Evolutionary conservation across 2,113 vertebrate species (phyloP).

Genomic region (Tapirus terrestris): DNA sequence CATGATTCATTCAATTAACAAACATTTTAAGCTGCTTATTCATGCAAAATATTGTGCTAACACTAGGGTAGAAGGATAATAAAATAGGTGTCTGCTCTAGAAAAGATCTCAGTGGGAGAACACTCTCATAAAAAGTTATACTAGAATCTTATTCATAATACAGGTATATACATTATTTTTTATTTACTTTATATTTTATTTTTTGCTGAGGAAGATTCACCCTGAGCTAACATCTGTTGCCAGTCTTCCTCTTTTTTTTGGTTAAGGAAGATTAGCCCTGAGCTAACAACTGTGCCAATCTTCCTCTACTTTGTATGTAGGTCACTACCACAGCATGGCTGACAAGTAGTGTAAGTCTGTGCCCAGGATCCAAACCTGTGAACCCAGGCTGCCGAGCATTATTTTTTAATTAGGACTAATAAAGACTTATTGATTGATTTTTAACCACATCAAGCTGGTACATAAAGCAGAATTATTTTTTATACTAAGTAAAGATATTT

Average conservation of each 20-base stretch:
- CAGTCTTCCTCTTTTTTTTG: too few species aligned
- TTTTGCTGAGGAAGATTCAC: too few species aligned
- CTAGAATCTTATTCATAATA: not conserved
- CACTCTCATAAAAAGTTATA: not conserved
- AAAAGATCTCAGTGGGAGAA: not conserved
- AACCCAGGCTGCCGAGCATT: not conserved
- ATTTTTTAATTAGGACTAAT: constrained; percentile 18
- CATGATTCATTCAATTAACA: not conserved
- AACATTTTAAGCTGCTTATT: not conserved
- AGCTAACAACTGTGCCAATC: too few species aligned
- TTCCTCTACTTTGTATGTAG: too few species aligned
- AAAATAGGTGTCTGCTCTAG: not conserved
- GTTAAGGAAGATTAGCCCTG: too few species aligned
- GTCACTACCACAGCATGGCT: too few species aligned
- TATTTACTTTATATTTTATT: not conserved
- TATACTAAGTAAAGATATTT: not conserved
- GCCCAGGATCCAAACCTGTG: too few species aligned
- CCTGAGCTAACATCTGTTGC: too few species aligned
- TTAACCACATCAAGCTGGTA: not conserved
- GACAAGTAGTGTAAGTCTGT: too few species aligned
- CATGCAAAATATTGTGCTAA: not conserved
- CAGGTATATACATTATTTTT: not conserved
- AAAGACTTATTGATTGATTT: not conserved
- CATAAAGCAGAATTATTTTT: constrained; percentile 18
- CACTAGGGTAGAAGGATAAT: not conserved